These are phyloP conservation scores for Caenorhabditis briggsae DNA, from an alignment of 1,140 invertebrate genomes.

Conservation along the genomic window DNA sequence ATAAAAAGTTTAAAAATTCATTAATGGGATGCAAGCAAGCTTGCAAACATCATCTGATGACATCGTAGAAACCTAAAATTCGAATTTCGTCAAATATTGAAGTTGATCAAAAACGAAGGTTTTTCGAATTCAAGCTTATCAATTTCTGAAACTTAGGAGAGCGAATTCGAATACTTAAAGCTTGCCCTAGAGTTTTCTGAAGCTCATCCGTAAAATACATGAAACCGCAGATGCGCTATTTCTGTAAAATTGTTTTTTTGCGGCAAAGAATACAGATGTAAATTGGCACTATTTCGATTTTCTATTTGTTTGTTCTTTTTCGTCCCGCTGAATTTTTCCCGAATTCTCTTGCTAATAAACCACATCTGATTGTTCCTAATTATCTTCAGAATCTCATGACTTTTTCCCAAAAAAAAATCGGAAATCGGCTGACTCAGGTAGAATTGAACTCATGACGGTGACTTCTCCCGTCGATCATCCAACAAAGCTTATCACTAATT, in stretches of 20 bases:
- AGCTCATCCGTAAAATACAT: too few relatives aligned
- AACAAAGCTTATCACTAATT: constrained; percentile 20
- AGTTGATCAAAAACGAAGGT: too few relatives aligned
- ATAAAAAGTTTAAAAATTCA: too few relatives aligned
- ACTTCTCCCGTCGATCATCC: constrained; percentile 19
- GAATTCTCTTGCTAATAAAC: background rate
- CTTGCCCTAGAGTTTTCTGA: too few relatives aligned
- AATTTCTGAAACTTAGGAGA: too few relatives aligned
- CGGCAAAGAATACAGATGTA: too few relatives aligned
- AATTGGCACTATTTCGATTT: background rate
- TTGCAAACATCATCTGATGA: background rate
- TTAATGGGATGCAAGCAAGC: too few relatives aligned
- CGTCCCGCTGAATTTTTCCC: background rate
- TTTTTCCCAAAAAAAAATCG: background rate
- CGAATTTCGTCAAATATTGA: background rate
- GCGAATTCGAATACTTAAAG: too few relatives aligned
- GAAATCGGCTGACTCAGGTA: constrained; percentile 38
- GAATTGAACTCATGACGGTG: constrained; percentile 48
- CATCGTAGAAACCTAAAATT: background rate
- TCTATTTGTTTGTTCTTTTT: background rate
- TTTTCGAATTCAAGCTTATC: too few relatives aligned
- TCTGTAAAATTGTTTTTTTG: too few relatives aligned
- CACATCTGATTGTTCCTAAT: background rate
- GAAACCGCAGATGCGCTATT: too few relatives aligned
- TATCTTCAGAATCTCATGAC: background rate